Evolutionary conservation across 2,797 vertebrate species (phyloP).

Genomic region (Potorous gilbertii): DNA sequence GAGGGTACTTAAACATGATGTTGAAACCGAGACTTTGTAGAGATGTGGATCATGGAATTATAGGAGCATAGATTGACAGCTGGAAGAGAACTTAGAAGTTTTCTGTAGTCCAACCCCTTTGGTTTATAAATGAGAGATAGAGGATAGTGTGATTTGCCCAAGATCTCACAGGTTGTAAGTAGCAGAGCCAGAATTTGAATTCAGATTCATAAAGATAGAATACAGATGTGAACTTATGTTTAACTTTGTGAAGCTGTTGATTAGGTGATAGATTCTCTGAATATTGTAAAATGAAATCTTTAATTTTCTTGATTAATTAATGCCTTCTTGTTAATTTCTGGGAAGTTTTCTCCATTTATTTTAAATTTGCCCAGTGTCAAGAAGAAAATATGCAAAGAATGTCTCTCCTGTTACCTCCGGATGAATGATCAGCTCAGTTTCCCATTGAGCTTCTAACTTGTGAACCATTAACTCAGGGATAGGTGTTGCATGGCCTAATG

Average conservation of each 20-base stretch:
- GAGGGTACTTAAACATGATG: not conserved
- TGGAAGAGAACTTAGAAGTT: not conserved
- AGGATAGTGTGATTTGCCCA: not conserved
- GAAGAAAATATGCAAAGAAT: conserved; percentile 10
- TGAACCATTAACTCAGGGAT: conserved; percentile 20
- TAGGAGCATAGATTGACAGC: not conserved
- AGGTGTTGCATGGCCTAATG: not conserved
- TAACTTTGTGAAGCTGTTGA: not conserved
- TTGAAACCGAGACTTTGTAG: not conserved
- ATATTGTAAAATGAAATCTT: conserved; percentile 18
- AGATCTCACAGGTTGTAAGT: not conserved
- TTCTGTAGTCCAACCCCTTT: not conserved
- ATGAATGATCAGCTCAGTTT: not conserved
- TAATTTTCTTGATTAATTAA: conserved; percentile 2
- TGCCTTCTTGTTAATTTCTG: not conserved
- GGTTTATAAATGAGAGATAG: not conserved
- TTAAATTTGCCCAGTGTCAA: not conserved
- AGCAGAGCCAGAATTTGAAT: not conserved
- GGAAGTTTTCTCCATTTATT: not conserved
- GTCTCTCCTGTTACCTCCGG: not conserved
- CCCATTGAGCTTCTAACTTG: not conserved
- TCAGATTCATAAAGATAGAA: not conserved
- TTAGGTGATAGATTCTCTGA: conserved; percentile 35
- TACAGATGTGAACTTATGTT: not conserved
- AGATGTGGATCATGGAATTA: not conserved